Evolutionary conservation across 1,140 invertebrate genomes (phyloP), one percentile per base, ranked within the genome.

Genomic region (Plectrocnemia conspersa): DNA sequence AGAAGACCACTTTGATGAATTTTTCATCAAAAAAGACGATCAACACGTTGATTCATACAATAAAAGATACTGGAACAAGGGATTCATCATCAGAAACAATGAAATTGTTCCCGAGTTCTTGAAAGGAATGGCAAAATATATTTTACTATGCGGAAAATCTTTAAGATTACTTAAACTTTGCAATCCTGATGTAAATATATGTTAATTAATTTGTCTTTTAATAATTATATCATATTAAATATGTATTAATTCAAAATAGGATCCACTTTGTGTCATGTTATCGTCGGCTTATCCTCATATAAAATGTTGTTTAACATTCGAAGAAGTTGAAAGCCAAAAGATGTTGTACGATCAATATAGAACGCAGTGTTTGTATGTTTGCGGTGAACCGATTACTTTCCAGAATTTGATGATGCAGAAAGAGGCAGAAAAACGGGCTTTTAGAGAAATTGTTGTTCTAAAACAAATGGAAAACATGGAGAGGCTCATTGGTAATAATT

Each of bases 101-200:
- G 69, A 75, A 29, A 74, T 75, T 0, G 72, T 82, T 3, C 81
- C 81, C 0, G 75, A 76, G 18, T 82, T 82, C 54, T 56, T 82
- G 27, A 69, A 65, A 7, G 70, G 74, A 10, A 46, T 82, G 10
- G 70, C 77, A 0, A 73, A 77, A n/a, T 71, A 70, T 6, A 80
- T 82, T 61, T 61, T 82, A 19, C 66, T 81, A 16, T 83, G 80
- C 63, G 81, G 80, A 0, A 82, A 82, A 63, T 76, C 80, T 7
- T 62, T 82, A 18, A 70, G 75, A 55, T 65, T 82, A 21, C 64
- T 82, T 21, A 82, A 79, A 67, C 65, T 78, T 7, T 82, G 80
- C 44, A 78, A 79, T 63, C 76, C 79, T 11, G 77, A 74, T 64
- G 79, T 81, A 63, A 72, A 69, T 71, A 18, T 44, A 52, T 48